A percentile compares a stretch with the other conserved stretches of the same genome.
Conservation (phyloP, 2,888 invertebrate genomes). For the Formica aserva region DNA sequence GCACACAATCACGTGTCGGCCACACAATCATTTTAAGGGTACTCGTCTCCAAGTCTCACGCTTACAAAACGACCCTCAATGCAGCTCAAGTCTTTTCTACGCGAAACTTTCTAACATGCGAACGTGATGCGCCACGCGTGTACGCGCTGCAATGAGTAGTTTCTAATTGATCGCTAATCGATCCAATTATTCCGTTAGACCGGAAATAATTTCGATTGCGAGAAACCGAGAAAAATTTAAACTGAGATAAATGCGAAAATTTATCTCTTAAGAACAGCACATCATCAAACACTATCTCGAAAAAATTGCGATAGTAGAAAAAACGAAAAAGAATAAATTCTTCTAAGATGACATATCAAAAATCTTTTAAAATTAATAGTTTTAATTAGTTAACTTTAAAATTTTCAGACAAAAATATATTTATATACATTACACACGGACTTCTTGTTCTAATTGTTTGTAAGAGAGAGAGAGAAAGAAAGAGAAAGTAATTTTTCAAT, state of each 20-base stretch:
- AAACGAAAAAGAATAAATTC: background rate
- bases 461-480: too few relatives aligned
- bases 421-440: background rate
- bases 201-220: slow-evolving; percentile 42
- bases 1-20: background rate
- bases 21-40: slow-evolving; percentile 17
- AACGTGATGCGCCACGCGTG: slow-evolving; percentile 43
- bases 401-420: background rate
- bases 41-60: slow-evolving; percentile 5
- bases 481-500: background rate
- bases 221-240: slow-evolving; percentile 1
- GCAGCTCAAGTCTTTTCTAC: background rate
- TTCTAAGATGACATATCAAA: background rate
- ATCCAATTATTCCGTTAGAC: slow-evolving; percentile 64
- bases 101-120: slow-evolving; percentile 25
- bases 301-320: too few relatives aligned
- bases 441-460: background rate
- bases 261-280: background rate
- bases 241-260: background rate
- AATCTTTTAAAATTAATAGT: background rate
- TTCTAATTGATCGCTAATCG: slow-evolving; percentile 66
- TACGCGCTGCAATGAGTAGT: slow-evolving; percentile 50
- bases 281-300: background rate
- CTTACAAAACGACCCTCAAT: slow-evolving; percentile 14
- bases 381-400: background rate